A percentile compares a stretch with the other conserved stretches of the same genome.
Evolutionary conservation across 2,113 vertebrate species (phyloP).

Genomic region (Micronycteris hirsuta): DNA sequence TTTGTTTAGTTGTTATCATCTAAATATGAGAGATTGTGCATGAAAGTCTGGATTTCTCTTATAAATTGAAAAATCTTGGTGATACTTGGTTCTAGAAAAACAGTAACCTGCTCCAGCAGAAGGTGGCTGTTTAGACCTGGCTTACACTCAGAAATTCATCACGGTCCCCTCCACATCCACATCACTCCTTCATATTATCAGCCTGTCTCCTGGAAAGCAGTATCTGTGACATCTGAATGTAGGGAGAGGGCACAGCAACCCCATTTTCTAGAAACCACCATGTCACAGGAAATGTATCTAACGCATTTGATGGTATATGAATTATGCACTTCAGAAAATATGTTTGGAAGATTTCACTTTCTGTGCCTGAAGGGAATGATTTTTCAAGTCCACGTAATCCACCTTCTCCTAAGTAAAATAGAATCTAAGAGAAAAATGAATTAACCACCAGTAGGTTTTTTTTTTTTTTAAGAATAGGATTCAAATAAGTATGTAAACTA

Average conservation of each 20-base stretch:
- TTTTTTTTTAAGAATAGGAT: neutral
- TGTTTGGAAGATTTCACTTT: constrained; percentile 7
- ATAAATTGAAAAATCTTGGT: neutral
- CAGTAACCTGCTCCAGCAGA: neutral
- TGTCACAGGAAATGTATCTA: neutral
- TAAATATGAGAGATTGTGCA: neutral
- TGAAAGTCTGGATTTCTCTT: neutral
- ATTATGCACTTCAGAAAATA: neutral
- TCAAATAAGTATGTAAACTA: neutral
- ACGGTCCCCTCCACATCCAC: no score
- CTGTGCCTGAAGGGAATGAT: neutral
- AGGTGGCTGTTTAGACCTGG: neutral
- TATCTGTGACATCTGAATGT: no score
- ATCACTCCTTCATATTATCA: neutral
- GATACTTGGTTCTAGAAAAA: neutral
- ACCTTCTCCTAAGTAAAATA: neutral
- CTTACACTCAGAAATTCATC: neutral
- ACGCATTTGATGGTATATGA: neutral
- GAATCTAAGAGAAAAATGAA: constrained; percentile 25
- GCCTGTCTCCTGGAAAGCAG: neutral
- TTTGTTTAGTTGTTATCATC: neutral
- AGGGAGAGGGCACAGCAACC: no score
- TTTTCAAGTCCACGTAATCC: neutral
- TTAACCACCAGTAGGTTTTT: neutral
- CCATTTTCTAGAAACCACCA: neutral